Evolutionary conservation across 2,888 invertebrate genomes (phyloP), one percentile per base, ranked within the genome.

Genomic region (Hypomecis punctinalis): DNA sequence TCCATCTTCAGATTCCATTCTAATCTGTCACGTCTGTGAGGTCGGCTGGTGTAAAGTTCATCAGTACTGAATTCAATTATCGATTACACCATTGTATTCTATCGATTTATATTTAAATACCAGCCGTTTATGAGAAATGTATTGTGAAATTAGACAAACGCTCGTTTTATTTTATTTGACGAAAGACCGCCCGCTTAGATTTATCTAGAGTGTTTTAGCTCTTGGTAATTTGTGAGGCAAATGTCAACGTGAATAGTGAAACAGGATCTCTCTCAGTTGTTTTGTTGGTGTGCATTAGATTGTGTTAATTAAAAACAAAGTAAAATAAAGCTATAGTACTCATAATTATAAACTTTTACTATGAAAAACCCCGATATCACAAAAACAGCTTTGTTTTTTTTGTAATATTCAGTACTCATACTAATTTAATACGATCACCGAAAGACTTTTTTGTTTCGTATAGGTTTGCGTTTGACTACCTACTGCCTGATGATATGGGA

Each of bases 31-130:
- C 93, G 91, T 91, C 85, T 87, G 85, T 81, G 89, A 88, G 92
- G 91, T 91, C 90, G 91, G 84, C 72, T 86, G 89, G 91, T 91
- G 89, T 93, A 93, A 92, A 93, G 93, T 92, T 93, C 93, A 93
- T 92, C 93, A 93, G 89, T 90, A 88, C 89, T 91, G 91, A 92
- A 93, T 93, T 93, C 92, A 93, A 93, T 93, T 93, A 92, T 88
- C 92, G 91, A 91, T 92, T 92, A 91, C 92, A 90, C 90, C 90
- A 93, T 93, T 93, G 92, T 92, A 83, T 89, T 86, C 91, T 89
- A 89, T 91, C 91, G 90, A 90, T 91, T 91, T 90, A 92, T 91
- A 93, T 92, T 92, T 92, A 93, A 93, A 93, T 93, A 93, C 88
- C 92, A 92, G 78, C 78, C 89, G 83, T 91, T 92, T 91, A 91